phyloP scores from a whole-genome alignment of 2,113 vertebrate species.

The Puntigrus tetrazona region DNA sequence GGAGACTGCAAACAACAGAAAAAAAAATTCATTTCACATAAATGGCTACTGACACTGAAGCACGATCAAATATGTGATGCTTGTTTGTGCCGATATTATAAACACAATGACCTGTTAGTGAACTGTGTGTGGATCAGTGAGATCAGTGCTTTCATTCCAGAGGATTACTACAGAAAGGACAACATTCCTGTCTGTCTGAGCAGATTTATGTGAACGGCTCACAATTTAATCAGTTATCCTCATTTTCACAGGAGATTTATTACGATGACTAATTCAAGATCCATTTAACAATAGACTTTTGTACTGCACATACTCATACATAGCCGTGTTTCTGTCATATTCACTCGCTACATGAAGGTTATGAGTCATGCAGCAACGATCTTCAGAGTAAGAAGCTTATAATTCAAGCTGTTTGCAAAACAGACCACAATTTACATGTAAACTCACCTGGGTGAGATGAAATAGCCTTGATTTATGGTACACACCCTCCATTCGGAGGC shows the following conservation, averaged over 20 bases:
- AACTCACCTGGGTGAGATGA: slow-evolving; percentile 87
- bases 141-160: slow-evolving; percentile 9
- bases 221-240: slow-evolving; percentile 8
- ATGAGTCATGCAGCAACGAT: slow-evolving; percentile 6
- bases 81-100: background rate
- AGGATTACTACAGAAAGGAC: slow-evolving; percentile 15
- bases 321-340: background rate
- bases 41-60: background rate
- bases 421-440: background rate
- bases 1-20: slow-evolving; percentile 77
- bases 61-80: background rate
- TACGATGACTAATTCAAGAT: background rate
- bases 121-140: slow-evolving; percentile 9
- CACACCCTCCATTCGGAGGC: slow-evolving; percentile 95
- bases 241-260: background rate
- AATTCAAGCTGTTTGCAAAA: slow-evolving; percentile 33
- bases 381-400: slow-evolving; percentile 7
- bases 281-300: background rate
- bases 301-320: background rate
- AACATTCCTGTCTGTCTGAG: slow-evolving; percentile 6
- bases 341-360: background rate
- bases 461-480: slow-evolving; percentile 88
- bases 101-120: background rate
- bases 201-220: background rate
- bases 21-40: background rate